Base-by-base conservation (phyloP, 2,888 invertebrate species). In the Choristoneura rosaceana region DNA sequence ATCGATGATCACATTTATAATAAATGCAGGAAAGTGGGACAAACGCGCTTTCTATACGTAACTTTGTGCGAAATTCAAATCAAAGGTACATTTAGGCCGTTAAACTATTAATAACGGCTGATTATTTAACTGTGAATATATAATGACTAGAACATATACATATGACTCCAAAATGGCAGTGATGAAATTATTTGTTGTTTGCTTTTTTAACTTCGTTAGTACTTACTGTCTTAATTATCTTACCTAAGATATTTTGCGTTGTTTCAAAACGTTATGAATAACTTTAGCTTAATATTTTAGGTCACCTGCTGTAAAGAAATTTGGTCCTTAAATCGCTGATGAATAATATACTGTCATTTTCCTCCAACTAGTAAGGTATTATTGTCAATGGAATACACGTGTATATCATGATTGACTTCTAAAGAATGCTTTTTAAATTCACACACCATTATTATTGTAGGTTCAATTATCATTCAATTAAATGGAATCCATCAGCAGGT, bases 11-110 rank as follows among this genome's bases (percentile, higher is more conserved):
- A 61, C 33, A n/a, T 14, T 14, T 15, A 12, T n/a, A 58, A 41
- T 63, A 33, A 62, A 43, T 50, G 3, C 5, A 33, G 12, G 52
- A 66, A 66, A 71, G 66, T 71, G 38, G 71, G 45, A 45, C 62
- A 45, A 14, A 58, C 58, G 4, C 66, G n/a, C 71, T 71, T 71
- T 71, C 71, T 71, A 47, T 33, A 62, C 66, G 66, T 60, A 71
- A 71, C 61, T 45, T n/a, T 25, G 62, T 45, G 62, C 43, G 25
- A 62, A 45, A 62, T 45, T 25, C n/a, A 12, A 7, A 33, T 12
- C 43, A 17, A 45, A 62, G 14, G 17, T 62, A 62, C 15, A 9
- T 52, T 15, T 15, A 17, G 10, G 45, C 3, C 45, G 45, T 43
- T 45, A 43, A 10, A 4, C 17, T 55, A 55, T 12, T 25, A 55